Percentiles rank a stretch among this genome's conserved stretches.
Conservation (phyloP, 2,113 vertebrate species). For the Pteronura brasiliensis region DNA sequence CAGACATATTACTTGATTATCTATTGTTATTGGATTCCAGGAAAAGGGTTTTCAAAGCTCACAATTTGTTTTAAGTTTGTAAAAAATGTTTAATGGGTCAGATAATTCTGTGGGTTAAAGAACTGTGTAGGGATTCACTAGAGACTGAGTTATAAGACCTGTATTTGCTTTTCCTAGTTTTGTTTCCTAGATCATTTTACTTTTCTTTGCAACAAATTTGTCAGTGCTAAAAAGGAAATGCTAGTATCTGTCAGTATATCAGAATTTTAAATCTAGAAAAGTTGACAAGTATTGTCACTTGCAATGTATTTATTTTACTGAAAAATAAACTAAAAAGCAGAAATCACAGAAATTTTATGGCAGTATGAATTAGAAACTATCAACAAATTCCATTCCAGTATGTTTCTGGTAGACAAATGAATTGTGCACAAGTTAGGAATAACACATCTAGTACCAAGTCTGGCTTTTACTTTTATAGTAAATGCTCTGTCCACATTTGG, state of each 20-base stretch:
- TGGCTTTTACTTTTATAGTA: conserved; percentile 3
- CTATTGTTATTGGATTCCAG: neutral
- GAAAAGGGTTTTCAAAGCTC: neutral
- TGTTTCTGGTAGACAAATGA: neutral
- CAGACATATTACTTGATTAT: neutral
- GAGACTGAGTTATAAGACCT: neutral
- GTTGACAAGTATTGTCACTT: neutral
- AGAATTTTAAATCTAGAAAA: neutral
- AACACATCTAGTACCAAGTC: neutral
- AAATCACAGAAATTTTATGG: neutral
- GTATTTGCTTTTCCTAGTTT: neutral
- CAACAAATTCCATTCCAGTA: neutral
- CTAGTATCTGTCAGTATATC: neutral
- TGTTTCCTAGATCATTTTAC: neutral
- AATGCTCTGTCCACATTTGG: neutral
- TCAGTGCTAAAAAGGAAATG: neutral
- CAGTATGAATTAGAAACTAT: neutral
- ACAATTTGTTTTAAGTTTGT: neutral
- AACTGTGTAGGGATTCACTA: neutral
- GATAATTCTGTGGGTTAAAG: neutral
- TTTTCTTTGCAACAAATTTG: neutral
- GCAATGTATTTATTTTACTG: neutral
- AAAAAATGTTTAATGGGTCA: neutral
- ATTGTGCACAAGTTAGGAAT: conserved; percentile 1
- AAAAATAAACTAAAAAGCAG: neutral